Conservation (phyloP, 2,888 invertebrate species). For the Hybos culiciformis region DNA sequence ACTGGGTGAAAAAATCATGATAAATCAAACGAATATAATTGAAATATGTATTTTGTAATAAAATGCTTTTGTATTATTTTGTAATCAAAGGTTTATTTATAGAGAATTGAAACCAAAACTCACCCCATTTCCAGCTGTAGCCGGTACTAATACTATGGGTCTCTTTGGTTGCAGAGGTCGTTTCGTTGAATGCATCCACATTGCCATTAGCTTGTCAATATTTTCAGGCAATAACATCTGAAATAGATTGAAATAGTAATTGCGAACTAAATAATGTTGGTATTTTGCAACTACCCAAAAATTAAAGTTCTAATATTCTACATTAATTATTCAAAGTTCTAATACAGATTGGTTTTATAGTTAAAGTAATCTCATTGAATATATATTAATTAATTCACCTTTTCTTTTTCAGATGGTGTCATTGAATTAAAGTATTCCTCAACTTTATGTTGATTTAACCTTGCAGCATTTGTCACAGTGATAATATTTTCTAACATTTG, state of each 20-base stretch:
- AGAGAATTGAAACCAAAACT: no score
- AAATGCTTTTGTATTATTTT: no score
- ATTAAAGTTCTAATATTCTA: no score
- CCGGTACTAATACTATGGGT: slow-evolving; percentile 31
- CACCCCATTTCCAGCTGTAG: slow-evolving; percentile 21
- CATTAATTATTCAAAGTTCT: no score
- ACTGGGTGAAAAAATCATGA: no score
- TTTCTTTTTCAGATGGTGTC: slow-evolving; percentile 24
- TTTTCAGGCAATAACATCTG: slow-evolving; percentile 17
- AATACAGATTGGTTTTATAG: no score
- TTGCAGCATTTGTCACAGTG: slow-evolving; percentile 11
- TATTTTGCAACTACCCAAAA: no score
- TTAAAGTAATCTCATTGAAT: no score
- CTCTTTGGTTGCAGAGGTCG: slow-evolving; percentile 20
- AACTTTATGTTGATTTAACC: slow-evolving; percentile 27
- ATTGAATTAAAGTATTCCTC: slow-evolving; percentile 33
- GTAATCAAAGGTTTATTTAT: no score
- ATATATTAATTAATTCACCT: slow-evolving; percentile 20
- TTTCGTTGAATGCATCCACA: slow-evolving; percentile 30
- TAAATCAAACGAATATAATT: no score
- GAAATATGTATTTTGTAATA: no score
- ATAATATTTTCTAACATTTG: slow-evolving; percentile 14
- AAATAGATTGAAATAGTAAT: not conserved
- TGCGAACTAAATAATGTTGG: no score
- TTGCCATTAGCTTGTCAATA: slow-evolving; percentile 26